Evolutionary conservation across 2,888 invertebrate species (phyloP).

Genomic region (Apotomis capreana): DNA sequence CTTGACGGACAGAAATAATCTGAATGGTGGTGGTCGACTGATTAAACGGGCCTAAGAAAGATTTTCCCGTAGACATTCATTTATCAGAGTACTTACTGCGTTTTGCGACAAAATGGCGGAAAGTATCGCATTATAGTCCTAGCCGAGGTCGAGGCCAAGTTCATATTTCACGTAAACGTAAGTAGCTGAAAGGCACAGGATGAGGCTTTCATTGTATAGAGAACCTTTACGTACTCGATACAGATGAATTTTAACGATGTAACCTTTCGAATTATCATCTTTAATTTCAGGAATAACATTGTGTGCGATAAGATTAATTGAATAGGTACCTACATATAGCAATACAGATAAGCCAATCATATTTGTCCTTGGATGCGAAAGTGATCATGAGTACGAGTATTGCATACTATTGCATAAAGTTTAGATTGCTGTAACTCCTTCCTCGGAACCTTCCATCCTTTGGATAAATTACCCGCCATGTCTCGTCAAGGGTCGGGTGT

Average conservation of each 20-base stretch:
- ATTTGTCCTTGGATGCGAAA: constrained; percentile 13
- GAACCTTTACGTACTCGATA: neutral
- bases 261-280: constrained; percentile 12
- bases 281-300: neutral
- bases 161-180: neutral
- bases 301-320: constrained; percentile 15
- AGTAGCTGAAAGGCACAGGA: neutral
- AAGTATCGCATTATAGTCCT: neutral
- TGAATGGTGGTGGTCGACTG: neutral
- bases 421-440: neutral
- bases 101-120: neutral
- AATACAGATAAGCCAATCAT: constrained; percentile 7
- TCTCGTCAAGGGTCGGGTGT: neutral
- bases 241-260: neutral
- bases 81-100: neutral
- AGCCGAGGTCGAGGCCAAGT: neutral
- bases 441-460: neutral
- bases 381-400: neutral
- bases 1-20: neutral
- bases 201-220: neutral
- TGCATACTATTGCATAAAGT: neutral
- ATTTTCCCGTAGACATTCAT: neutral
- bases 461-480: neutral
- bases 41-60: neutral
- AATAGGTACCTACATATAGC: constrained; percentile 6